Conservation (phyloP, 1,140 invertebrate species). For the Xylocopa sonorina region DNA sequence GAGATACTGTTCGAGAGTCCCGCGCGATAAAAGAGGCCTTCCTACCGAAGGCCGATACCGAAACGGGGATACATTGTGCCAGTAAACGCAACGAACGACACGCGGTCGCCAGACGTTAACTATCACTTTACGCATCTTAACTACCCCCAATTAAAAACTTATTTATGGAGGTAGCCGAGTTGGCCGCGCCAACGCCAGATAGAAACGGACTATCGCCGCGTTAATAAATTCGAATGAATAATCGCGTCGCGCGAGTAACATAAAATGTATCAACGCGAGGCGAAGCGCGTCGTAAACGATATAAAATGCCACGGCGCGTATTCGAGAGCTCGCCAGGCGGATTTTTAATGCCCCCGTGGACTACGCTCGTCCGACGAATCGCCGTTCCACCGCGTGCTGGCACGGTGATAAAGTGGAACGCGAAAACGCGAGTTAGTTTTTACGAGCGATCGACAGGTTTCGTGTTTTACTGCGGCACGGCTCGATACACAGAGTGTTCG, state of each 20-base stretch:
- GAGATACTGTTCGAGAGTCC: neutral
- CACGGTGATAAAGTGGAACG: slow-evolving; percentile 43
- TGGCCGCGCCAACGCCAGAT: no score
- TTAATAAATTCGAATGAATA: slow-evolving; percentile 4
- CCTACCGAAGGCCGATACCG: neutral
- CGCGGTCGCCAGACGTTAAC: neutral
- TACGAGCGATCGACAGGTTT: slow-evolving; percentile 44
- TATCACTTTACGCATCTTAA: slow-evolving; percentile 13
- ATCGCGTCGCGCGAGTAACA: no score
- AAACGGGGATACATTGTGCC: slow-evolving; percentile 14
- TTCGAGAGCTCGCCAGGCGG: no score
- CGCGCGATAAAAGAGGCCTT: neutral
- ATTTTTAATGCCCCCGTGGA: no score
- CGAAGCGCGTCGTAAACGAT: neutral
- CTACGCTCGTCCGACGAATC: no score
- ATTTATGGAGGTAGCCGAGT: slow-evolving; percentile 8
- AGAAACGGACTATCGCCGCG: neutral
- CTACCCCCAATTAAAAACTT: slow-evolving; percentile 21
- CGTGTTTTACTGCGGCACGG: neutral
- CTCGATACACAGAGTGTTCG: neutral
- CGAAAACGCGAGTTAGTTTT: slow-evolving; percentile 34
- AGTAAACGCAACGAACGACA: slow-evolving; percentile 1
- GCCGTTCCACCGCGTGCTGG: neutral
- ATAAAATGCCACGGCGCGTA: no score
- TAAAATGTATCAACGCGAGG: neutral